A percentile compares a stretch with the other conserved stretches of the same genome.
These are phyloP conservation scores for Drosophila kokeensis DNA, from an alignment of 2,888 invertebrate species.

Conservation along the genomic window DNA sequence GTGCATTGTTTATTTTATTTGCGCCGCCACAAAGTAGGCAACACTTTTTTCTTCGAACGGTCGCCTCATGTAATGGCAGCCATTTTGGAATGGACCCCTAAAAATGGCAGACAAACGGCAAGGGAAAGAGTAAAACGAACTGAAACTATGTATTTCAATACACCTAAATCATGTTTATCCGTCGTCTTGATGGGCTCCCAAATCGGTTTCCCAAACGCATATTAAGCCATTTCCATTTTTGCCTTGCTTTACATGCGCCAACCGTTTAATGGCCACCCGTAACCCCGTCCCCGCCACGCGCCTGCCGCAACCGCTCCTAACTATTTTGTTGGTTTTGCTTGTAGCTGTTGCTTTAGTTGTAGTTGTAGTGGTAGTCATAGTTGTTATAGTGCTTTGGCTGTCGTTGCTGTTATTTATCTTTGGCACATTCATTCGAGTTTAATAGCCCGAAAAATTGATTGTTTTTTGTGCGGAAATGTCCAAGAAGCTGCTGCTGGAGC, in stretches of 20 bases:
- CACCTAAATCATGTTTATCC: slow-evolving; percentile 82
- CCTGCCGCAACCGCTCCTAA: not conserved
- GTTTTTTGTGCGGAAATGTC: slow-evolving; percentile 78
- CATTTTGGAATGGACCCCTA: slow-evolving; percentile 42
- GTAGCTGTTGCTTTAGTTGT: slow-evolving; percentile 43
- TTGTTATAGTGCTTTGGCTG: slow-evolving; percentile 63
- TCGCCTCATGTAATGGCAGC: slow-evolving; percentile 46
- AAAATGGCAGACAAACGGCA: slow-evolving; percentile 30
- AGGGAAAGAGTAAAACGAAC: slow-evolving; percentile 23
- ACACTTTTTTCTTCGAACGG: slow-evolving; percentile 33
- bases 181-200: slow-evolving; percentile 62
- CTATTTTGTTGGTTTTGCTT: slow-evolving; percentile 2
- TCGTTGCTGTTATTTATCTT: slow-evolving; percentile 77
- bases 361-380: slow-evolving; percentile 27
- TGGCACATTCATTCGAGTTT: slow-evolving; percentile 83
- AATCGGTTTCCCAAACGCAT: slow-evolving; percentile 58
- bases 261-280: slow-evolving; percentile 59
- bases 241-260: slow-evolving; percentile 55
- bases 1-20: slow-evolving; percentile 26
- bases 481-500: slow-evolving; percentile 35
- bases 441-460: slow-evolving; percentile 84
- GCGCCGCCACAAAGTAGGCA: slow-evolving; percentile 54
- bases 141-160: slow-evolving; percentile 71
- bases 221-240: slow-evolving; percentile 77
- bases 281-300: slow-evolving; percentile 1